Evolutionary conservation across 2,797 vertebrate species (phyloP).

Genomic region (Zenarchopterus dispar): DNA sequence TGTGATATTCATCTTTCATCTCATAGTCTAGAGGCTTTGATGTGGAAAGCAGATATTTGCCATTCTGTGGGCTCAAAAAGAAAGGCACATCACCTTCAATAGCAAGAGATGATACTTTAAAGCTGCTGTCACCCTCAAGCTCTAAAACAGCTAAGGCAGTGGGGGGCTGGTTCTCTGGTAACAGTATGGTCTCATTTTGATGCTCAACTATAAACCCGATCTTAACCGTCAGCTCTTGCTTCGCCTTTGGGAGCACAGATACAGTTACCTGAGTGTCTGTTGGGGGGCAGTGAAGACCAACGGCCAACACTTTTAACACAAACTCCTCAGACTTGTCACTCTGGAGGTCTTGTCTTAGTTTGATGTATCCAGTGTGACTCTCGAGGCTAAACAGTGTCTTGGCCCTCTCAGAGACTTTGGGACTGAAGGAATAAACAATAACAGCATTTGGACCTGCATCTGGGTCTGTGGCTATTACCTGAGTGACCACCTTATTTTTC

Average conservation of each 20-base stretch:
- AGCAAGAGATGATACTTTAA: constrained; percentile 66
- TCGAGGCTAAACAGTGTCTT: constrained; percentile 79
- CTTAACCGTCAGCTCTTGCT: constrained; percentile 72
- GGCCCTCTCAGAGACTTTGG: constrained; percentile 77
- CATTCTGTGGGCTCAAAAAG: constrained; percentile 76
- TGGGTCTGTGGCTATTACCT: constrained; percentile 77
- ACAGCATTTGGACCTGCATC: constrained; percentile 78
- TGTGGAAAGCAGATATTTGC: constrained; percentile 84
- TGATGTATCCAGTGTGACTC: constrained; percentile 75
- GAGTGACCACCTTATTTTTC: constrained; percentile 70
- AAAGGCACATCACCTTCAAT: constrained; percentile 80
- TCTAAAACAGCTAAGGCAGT: constrained; percentile 82
- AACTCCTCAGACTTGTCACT: constrained; percentile 72
- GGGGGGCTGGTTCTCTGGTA: constrained; percentile 84
- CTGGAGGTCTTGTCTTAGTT: constrained; percentile 68
- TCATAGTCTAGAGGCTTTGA: constrained; percentile 83
- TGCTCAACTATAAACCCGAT: constrained; percentile 83
- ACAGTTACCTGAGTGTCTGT: constrained; percentile 79
- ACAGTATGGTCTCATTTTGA: constrained; percentile 77
- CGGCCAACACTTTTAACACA: constrained; percentile 79
- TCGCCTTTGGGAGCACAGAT: constrained; percentile 72
- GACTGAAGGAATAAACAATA: constrained; percentile 81
- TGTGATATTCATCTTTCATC: constrained; percentile 71
- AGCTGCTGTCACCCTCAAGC: constrained; percentile 71
- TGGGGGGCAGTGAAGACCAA: constrained; percentile 75